These are phyloP conservation scores for Lithophane semibrunnea DNA, from an alignment of 2,888 invertebrate genomes.

Conservation along the genomic window DNA sequence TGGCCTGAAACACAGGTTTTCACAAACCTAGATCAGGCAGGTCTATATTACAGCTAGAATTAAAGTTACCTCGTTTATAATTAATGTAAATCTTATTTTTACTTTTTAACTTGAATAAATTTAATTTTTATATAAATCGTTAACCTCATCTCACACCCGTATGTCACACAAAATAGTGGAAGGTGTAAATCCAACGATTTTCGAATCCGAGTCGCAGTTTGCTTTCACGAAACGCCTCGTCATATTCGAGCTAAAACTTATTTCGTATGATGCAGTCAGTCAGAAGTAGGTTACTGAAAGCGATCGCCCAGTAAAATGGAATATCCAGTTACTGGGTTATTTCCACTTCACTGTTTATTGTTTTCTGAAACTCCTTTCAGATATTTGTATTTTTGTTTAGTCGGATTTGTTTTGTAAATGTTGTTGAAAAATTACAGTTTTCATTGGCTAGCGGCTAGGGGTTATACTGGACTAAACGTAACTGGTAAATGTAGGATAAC, in stretches of 20 bases:
- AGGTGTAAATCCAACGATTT: constrained; percentile 65
- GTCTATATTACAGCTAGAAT: too few species aligned
- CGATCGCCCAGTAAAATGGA: constrained; percentile 35
- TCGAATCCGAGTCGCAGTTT: constrained; percentile 20
- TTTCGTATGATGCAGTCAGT: constrained; percentile 43
- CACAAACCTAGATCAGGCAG: too few species aligned
- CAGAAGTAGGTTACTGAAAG: constrained; percentile 33
- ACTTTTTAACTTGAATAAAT: too few species aligned
- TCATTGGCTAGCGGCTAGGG: too few species aligned
- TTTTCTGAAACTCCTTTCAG: background rate
- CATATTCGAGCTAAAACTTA: constrained; percentile 58
- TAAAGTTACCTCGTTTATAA: too few species aligned
- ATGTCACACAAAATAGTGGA: constrained; percentile 58
- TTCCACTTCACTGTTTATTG: constrained; percentile 22
- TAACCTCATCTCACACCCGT: background rate
- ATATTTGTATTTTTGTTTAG: background rate
- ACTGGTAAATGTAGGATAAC: background rate
- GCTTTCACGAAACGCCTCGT: constrained; percentile 36
- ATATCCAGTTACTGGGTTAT: constrained; percentile 28
- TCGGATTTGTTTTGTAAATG: background rate
- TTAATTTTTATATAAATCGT: too few species aligned
- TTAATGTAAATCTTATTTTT: too few species aligned
- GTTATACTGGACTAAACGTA: background rate
- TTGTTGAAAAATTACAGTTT: background rate
- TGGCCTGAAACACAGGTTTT: too few species aligned